These are phyloP conservation scores for Gnatocerus cornutus DNA, from an alignment of 2,888 invertebrate species.

Conservation along the genomic window DNA sequence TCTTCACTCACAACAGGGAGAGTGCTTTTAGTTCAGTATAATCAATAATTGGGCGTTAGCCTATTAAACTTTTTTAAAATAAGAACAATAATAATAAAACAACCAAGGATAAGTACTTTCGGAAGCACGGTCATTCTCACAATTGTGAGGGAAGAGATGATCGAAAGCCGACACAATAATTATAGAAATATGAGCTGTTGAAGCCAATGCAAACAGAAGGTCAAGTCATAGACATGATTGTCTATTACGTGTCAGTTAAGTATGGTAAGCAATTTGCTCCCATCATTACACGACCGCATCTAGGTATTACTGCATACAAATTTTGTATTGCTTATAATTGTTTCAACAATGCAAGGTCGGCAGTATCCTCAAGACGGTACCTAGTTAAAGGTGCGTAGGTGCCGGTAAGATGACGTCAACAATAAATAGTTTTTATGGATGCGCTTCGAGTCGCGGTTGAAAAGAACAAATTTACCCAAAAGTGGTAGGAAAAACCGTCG, in stretches of 20 bases:
- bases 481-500: slow-evolving; percentile 31
- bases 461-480: slow-evolving; percentile 27
- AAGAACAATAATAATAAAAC: too few species aligned
- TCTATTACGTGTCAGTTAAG: slow-evolving; percentile 25
- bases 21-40: too few species aligned
- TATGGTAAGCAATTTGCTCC: slow-evolving; percentile 24
- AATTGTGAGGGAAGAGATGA: too few species aligned
- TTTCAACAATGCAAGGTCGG: slow-evolving; percentile 34
- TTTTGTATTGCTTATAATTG: slow-evolving; percentile 24
- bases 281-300: slow-evolving; percentile 28
- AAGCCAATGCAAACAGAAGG: slow-evolving; percentile 13
- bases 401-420: too few species aligned
- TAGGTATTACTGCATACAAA: slow-evolving; percentile 29
- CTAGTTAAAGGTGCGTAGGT: not conserved
- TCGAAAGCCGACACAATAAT: slow-evolving; percentile 7
- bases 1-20: too few species aligned
- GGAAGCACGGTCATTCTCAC: too few species aligned
- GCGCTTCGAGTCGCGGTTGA: slow-evolving; percentile 4
- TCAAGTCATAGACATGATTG: slow-evolving; percentile 23
- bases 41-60: too few species aligned
- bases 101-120: too few species aligned
- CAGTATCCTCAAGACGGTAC: not conserved
- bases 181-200: slow-evolving; percentile 14
- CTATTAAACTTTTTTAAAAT: too few species aligned
- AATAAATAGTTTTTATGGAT: too few species aligned